Conservation (phyloP, 2,797 vertebrate genomes). For the Amazona finschi region DNA sequence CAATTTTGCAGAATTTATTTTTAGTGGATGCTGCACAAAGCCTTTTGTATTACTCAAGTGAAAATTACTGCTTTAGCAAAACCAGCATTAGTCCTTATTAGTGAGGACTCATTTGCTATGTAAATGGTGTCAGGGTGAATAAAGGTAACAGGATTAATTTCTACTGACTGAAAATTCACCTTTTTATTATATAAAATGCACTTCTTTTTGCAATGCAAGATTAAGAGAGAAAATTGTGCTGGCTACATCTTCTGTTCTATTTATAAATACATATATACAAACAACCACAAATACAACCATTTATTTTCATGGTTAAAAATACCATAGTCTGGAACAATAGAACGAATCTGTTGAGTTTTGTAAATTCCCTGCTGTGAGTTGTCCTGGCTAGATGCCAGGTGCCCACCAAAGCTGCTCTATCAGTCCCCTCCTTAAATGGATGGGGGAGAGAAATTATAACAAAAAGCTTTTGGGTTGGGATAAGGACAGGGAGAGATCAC, state of each 20-base stretch:
- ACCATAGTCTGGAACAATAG: not conserved
- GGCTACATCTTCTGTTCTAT: not conserved
- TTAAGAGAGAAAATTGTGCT: not conserved
- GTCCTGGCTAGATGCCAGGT: not conserved
- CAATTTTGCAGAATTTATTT: not conserved
- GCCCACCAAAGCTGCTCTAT: not conserved
- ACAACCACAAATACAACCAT: not conserved
- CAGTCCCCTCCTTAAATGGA: not conserved
- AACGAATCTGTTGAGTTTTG: not conserved
- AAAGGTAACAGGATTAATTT: not conserved
- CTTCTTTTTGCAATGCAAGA: not conserved
- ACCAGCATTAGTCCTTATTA: not conserved
- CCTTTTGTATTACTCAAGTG: not conserved
- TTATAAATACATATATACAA: not conserved
- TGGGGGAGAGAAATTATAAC: not conserved
- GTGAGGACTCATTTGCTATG: not conserved
- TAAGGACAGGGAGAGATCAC: not conserved
- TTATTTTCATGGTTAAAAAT: not conserved
- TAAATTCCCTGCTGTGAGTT: not conserved
- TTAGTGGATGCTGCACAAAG: not conserved
- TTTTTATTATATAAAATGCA: not conserved
- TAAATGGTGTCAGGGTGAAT: not conserved
- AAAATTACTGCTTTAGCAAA: not conserved
- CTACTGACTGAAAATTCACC: not conserved
- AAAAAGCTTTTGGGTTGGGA: not conserved